Conservation (phyloP, 2,888 invertebrate genomes). For the Schizaphis graminum region DNA sequence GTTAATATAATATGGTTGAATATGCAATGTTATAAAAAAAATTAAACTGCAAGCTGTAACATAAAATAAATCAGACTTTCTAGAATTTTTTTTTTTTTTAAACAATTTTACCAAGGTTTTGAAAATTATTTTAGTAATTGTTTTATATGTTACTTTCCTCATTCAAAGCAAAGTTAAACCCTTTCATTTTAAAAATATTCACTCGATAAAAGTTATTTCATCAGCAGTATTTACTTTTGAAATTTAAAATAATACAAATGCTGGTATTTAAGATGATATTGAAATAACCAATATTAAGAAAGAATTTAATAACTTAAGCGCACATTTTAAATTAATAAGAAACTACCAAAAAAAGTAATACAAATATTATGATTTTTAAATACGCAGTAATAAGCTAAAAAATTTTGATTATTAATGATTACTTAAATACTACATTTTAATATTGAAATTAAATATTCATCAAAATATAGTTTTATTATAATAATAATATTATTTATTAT, state of each 20-base stretch:
- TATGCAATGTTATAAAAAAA: too few species aligned
- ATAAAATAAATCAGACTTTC: too few species aligned
- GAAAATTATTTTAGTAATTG: background rate
- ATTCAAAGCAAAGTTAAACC: background rate
- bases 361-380: background rate
- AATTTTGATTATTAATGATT: background rate
- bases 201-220: slow-evolving; percentile 3
- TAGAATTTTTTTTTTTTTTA: too few species aligned
- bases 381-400: background rate
- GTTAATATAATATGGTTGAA: too few species aligned
- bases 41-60: too few species aligned
- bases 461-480: too few species aligned
- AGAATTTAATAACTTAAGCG: background rate
- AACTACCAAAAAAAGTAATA: background rate
- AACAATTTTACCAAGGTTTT: background rate
- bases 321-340: background rate
- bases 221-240: slow-evolving; percentile 4
- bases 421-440: background rate
- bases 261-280: background rate
- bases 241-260: slow-evolving; percentile 24
- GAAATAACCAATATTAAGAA: slow-evolving; percentile 40
- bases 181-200: slow-evolving; percentile 3
- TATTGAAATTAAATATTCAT: background rate
- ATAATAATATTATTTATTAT: too few species aligned
- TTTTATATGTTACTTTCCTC: background rate